Evolutionary conservation across 2,797 vertebrate genomes (phyloP), one percentile per base, ranked within the genome.

Genomic region (Coregonus ussuriensis): DNA sequence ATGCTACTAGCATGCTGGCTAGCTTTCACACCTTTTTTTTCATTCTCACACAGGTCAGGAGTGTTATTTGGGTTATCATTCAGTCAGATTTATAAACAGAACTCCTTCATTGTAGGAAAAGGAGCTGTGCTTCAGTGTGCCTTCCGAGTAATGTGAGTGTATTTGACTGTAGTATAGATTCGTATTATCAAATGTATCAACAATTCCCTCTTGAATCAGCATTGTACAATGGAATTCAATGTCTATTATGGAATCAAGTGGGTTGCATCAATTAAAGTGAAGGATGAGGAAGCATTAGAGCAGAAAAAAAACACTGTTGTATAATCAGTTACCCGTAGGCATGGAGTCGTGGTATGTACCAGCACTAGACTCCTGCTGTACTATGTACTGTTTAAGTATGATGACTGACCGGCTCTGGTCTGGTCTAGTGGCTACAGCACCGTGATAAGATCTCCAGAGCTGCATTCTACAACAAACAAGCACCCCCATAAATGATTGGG

Each of bases 401-500:
- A 13, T 65, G 82, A 83, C 88, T 89, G 85, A 86, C 89, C 88
- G 73, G 89, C 86, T 87, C 89, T 84, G 77, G 86, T 87, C 88
- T 85, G 77, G 33, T 47, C 41, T 47, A 47, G 41, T 47, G 41
- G 41, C 41, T 47, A 33, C 66, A 31, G 15, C 85, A 86, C 76
- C 68, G 77, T 16, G 94, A 95, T 94, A 93, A 76, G 79, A 95
- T 95, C 93, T 85, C 83, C 81, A 81, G 87, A 90, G 87, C 91
- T 90, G 91, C 90, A 82, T 89, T 92, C 88, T 91, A 88, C 90
- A 91, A 93, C 92, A 94, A 95, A 93, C 92, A 92, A 87, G 84
- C 77, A 81, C 88, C 83, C 81, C 82, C 80, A 91, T 93, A 94
- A 94, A 93, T 90, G 89, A 85, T 74, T 65, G 83, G 77, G 82